Evolutionary conservation across 2,888 invertebrate genomes (phyloP).

Genomic region (Imbricaverruca yamaguchii): DNA sequence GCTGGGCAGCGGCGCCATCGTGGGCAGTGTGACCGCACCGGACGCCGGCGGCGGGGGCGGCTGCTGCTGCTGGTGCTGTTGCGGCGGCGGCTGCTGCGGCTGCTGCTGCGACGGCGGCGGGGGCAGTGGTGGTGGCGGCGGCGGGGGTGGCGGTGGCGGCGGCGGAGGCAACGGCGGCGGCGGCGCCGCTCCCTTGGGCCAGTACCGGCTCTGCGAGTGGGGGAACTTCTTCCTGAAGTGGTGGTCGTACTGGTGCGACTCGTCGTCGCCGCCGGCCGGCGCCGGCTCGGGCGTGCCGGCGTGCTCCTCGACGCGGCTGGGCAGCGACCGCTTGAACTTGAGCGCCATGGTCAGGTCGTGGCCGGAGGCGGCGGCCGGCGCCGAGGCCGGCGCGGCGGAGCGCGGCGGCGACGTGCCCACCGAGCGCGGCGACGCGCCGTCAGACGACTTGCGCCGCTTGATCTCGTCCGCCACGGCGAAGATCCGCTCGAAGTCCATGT

Average conservation of each 20-base stretch:
- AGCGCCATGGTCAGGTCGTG: conserved; percentile 28
- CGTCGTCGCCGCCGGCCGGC: conserved; percentile 33
- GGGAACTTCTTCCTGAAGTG: conserved; percentile 21
- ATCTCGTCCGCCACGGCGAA: conserved; percentile 21
- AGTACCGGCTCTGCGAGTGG: conserved; percentile 13
- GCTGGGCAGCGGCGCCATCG: conserved; percentile 21
- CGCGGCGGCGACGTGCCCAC: conserved; percentile 9
- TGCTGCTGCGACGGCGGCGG: conserved; percentile 39
- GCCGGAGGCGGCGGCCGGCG: conserved; percentile 18
- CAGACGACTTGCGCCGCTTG: conserved; percentile 32
- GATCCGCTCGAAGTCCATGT: conserved; percentile 20
- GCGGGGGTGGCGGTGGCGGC: conserved; percentile 37
- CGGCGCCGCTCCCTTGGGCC: conserved; percentile 32
- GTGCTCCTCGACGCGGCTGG: conserved; percentile 30
- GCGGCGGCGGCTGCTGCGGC: conserved; percentile 29
- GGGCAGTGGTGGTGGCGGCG: conserved; percentile 28
- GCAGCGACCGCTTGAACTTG: conserved; percentile 27
- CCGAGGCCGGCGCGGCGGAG: conserved; percentile 17
- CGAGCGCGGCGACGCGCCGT: conserved; percentile 30
- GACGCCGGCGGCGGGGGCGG: conserved; percentile 38
- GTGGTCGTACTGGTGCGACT: conserved; percentile 10
- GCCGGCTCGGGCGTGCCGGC: conserved; percentile 29
- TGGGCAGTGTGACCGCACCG: conserved; percentile 5
- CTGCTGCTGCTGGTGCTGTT: conserved; percentile 32
- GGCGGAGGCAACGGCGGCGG: conserved; percentile 35